Percentiles rank a stretch among this genome's conserved stretches.
phyloP scores from a whole-genome alignment of 2,888 invertebrate species.

The Furcula furcula region DNA sequence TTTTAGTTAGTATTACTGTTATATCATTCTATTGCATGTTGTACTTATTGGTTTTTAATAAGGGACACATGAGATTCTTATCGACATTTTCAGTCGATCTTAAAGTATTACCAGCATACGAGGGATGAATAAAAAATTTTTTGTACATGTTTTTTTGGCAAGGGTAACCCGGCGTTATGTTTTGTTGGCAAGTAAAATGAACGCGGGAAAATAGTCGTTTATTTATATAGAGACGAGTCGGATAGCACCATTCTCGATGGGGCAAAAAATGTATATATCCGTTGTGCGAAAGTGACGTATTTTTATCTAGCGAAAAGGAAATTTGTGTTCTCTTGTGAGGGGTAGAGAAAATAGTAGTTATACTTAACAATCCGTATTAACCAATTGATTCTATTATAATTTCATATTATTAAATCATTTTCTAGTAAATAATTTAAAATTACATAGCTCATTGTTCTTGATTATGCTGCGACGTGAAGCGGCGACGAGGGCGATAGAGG shows the following conservation, averaged over 20 bases:
- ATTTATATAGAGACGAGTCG: conserved; percentile 3
- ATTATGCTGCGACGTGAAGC: no score
- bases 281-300: not conserved
- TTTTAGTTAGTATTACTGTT: no score
- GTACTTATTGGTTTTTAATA: conserved; percentile 28
- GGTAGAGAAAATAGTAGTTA: no score
- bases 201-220: conserved; percentile 8
- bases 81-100: conserved; percentile 15
- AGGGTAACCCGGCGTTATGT: conserved; percentile 1
- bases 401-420: no score
- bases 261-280: not conserved
- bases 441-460: no score
- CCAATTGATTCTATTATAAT: no score
- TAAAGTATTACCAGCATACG: conserved; percentile 12
- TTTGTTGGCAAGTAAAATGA: conserved; percentile 10
- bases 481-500: no score
- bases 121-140: conserved; percentile 9
- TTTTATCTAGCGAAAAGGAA: no score
- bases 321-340: no score
- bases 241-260: conserved; percentile 1
- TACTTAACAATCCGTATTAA: no score
- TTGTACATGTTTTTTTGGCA: conserved; percentile 5
- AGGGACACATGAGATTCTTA: conserved; percentile 11
- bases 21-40: no score
- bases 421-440: no score